Base-by-base conservation (phyloP, 2,113 vertebrate species). In the Cottus gobio region DNA sequence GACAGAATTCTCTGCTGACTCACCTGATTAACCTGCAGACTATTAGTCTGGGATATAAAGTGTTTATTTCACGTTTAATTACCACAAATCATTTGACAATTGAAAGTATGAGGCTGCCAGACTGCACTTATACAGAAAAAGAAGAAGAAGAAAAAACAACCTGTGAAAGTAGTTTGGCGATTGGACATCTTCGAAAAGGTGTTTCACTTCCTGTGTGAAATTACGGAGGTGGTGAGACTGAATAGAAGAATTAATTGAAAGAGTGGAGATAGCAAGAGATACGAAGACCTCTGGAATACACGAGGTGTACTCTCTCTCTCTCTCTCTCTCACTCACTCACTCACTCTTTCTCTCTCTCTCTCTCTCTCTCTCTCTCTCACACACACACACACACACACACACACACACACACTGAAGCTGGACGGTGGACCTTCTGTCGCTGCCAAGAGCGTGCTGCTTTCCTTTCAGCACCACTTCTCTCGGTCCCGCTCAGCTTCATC, bases 391-490 rank as follows among this genome's bases (percentile, higher is more conserved):
- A 46, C 52, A 46, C 75, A 26, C 75, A 61, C 65, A 64, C 67
- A 42, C 77, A 70, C 66, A 66, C 61, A 68, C 78, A 46, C 80
- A 67, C 74, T 0, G 26, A 60, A 63, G 62, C 63, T 85, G 73
- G 78, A 80, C 64, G n/a, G 10, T 57, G 80, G 34, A 70, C 50
- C 3, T 52, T 68, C 11, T 36, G 36, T 36, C 57, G 52, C 12
- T 90, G 91, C 93, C 91, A 93, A 92, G 84, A 79, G 78, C 71
- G 60, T 82, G 78, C 87, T 81, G 89, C 91, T 94, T 76, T 93
- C 87, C 91, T 84, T 93, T 94, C 91, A 95, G 93, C 90, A 93
- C 90, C 87, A 84, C 72, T 52, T 64, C 75, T 80, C 82, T 63
- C 61, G 31, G 24, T 39, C 67, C 48, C 70, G 34, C 64, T 66